These are phyloP conservation scores for Casuarius casuarius DNA, from an alignment of 2,113 vertebrate species.

Conservation along the genomic window DNA sequence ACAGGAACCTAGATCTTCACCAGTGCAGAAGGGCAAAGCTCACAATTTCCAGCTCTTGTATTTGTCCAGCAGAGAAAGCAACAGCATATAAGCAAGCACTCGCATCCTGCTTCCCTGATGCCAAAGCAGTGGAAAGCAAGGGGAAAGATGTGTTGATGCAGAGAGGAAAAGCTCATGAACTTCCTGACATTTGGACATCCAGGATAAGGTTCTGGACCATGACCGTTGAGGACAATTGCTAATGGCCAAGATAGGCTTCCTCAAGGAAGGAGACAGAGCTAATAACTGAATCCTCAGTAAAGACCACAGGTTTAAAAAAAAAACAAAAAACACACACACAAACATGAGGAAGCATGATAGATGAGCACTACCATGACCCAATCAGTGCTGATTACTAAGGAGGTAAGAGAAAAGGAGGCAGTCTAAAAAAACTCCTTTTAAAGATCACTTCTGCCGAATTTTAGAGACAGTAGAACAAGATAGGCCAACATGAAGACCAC, in stretches of 20 bases:
- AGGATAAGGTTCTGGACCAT: not conserved
- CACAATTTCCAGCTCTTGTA: not conserved
- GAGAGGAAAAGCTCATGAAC: not conserved
- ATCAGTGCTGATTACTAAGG: rapidly evolving
- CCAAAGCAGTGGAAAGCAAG: not conserved
- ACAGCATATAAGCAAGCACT: not conserved
- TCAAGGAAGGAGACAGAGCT: not conserved
- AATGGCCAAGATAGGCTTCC: not conserved
- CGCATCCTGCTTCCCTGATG: not conserved
- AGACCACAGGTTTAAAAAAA: not conserved
- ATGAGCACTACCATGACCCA: not conserved
- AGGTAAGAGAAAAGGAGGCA: not conserved
- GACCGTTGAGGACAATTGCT: not conserved
- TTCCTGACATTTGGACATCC: not conserved
- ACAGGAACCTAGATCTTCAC: not conserved
- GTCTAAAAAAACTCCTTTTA: not conserved
- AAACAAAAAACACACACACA: too few species aligned
- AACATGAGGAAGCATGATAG: not conserved
- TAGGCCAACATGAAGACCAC: not conserved
- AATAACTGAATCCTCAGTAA: not conserved
- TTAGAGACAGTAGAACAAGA: not conserved
- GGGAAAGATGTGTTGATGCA: not conserved
- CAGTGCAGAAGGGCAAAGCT: not conserved
- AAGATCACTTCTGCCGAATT: not conserved
- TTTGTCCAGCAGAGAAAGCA: not conserved